Evolutionary conservation across 2,888 invertebrate genomes (phyloP).

Genomic region (Epirrhoe tristata): DNA sequence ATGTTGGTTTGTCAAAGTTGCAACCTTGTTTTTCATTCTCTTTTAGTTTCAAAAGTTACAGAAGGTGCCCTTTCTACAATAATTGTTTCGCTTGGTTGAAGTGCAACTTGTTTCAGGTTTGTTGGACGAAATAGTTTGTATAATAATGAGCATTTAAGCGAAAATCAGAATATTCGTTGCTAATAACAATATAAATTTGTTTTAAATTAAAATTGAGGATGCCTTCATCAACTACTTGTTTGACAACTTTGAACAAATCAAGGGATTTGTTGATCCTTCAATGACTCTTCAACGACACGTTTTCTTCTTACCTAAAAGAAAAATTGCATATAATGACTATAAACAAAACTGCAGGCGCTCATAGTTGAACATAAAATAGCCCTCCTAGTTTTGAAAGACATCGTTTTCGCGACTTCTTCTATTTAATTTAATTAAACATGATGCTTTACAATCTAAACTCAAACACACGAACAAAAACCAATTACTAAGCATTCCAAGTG

Average conservation of each 20-base stretch:
- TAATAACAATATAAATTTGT: no score
- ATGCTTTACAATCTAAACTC: slow-evolving; percentile 30
- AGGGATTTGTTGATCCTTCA: no score
- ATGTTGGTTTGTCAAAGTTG: slow-evolving; percentile 13
- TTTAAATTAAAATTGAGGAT: no score
- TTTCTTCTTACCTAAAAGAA: no score
- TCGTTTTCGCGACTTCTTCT: not conserved
- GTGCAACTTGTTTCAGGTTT: not conserved
- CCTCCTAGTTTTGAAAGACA: no score
- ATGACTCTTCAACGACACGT: no score
- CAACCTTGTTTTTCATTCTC: slow-evolving; percentile 18
- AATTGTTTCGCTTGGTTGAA: slow-evolving; percentile 10
- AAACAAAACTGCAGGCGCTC: no score
- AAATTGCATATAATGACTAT: no score
- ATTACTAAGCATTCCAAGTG: slow-evolving; percentile 64
- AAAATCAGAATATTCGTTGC: no score
- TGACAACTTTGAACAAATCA: no score
- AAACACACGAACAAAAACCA: slow-evolving; percentile 44
- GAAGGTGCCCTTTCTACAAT: slow-evolving; percentile 3
- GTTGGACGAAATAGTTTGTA: not conserved
- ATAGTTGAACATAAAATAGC: no score
- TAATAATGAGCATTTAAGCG: not conserved
- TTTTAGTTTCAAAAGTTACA: slow-evolving; percentile 7
- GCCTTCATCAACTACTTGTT: no score
- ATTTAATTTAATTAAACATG: slow-evolving; percentile 21